Evolutionary conservation across 1,140 invertebrate species (phyloP).

Genomic region (Lycorma delicatula): DNA sequence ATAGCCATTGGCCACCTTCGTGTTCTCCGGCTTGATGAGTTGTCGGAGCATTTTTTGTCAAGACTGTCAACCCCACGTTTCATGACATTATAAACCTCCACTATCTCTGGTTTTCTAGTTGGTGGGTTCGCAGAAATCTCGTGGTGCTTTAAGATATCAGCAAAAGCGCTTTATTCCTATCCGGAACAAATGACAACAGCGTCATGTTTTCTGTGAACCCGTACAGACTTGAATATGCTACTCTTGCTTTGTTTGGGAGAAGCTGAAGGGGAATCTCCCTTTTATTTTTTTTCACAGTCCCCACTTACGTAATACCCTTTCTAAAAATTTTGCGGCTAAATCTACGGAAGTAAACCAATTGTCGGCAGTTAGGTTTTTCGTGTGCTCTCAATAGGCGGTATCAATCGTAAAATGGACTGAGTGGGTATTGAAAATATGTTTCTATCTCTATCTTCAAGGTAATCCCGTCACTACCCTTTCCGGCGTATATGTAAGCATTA

Average conservation of each 20-base stretch:
- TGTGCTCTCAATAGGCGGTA: conserved; percentile 28
- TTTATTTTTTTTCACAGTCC: conserved; percentile 32
- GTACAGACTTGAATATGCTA: conserved; percentile 2
- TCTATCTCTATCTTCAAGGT: conserved; percentile 18
- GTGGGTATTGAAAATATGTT: conserved; percentile 25
- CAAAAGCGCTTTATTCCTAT: conserved; percentile 26
- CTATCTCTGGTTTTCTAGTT: conserved; percentile 27
- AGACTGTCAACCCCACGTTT: conserved; percentile 4
- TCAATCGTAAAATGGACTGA: conserved; percentile 28
- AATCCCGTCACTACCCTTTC: neutral
- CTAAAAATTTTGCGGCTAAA: conserved; percentile 31
- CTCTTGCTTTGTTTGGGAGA: conserved; percentile 8
- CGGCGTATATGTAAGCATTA: conserved; percentile 16
- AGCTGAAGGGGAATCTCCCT: conserved; percentile 34
- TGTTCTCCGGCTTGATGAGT: conserved; percentile 1
- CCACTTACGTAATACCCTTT: conserved; percentile 17
- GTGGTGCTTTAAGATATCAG: conserved; percentile 28
- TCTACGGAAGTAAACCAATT: conserved; percentile 35
- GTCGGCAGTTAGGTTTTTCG: conserved; percentile 32
- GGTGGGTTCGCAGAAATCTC: conserved; percentile 4
- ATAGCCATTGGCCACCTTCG: conserved; percentile 31
- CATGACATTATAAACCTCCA: neutral
- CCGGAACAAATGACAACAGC: conserved; percentile 29
- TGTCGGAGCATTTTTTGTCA: neutral
- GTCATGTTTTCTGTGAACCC: conserved; percentile 29